A percentile compares a stretch with the other conserved stretches of the same genome.
Evolutionary conservation across 2,888 invertebrate genomes (phyloP).

Genomic region (Rhopalosiphum nymphaeae): DNA sequence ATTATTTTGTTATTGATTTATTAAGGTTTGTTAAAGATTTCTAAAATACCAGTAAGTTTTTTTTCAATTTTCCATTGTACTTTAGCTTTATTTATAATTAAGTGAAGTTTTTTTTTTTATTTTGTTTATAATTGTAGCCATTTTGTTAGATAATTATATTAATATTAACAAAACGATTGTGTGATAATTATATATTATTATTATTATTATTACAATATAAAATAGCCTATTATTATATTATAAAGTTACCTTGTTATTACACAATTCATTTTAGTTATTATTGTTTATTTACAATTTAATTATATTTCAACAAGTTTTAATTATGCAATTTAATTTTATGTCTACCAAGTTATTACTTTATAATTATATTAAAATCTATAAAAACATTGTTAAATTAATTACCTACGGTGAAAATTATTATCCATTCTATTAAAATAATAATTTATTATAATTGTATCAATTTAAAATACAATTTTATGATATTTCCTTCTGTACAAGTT

Average conservation of each 20-base stretch:
- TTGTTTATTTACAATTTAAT: not conserved
- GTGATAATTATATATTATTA: not conserved
- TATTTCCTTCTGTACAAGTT: not conserved
- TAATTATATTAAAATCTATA: not conserved
- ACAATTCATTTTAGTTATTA: not conserved
- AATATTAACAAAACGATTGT: not conserved
- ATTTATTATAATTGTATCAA: not conserved
- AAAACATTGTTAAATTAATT: not conserved
- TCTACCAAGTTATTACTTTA: not conserved
- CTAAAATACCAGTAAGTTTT: constrained; percentile 33
- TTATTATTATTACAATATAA: not conserved
- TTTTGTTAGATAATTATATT: not conserved
- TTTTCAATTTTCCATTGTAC: constrained; percentile 7
- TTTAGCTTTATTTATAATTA: not conserved
- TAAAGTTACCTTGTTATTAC: not conserved
- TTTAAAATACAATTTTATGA: not conserved
- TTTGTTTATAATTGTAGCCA: not conserved
- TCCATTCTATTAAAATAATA: not conserved
- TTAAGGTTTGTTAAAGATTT: constrained; percentile 29
- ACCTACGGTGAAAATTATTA: not conserved
- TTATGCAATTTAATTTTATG: not conserved
- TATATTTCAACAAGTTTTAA: not conserved
- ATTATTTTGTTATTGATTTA: constrained; percentile 45
- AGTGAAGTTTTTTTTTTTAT: not conserved
- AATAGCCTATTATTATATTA: not conserved